Percentiles rank a stretch among this genome's conserved stretches.
phyloP scores from a whole-genome alignment of 2,888 invertebrate genomes.

The Acleris holmiana region DNA sequence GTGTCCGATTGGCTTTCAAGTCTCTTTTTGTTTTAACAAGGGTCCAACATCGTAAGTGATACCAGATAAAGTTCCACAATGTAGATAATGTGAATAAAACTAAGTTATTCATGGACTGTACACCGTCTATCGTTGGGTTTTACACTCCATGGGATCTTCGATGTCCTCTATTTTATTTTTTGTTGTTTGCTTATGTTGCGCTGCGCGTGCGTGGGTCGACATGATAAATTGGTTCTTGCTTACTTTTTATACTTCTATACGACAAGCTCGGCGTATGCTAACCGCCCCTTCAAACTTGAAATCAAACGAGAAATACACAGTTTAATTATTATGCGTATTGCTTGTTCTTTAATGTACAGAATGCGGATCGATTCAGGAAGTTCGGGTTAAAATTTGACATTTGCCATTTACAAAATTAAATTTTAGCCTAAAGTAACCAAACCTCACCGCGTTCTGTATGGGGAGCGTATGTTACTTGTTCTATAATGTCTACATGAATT shows the following conservation, averaged over 20 bases:
- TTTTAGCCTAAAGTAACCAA: too few relatives aligned
- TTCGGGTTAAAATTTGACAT: too few relatives aligned
- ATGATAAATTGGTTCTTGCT: conserved; percentile 79
- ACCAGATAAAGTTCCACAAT: conserved; percentile 81
- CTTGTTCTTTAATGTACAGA: too few relatives aligned
- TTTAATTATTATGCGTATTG: conserved; percentile 57
- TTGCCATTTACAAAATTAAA: too few relatives aligned
- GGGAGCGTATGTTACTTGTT: conserved; percentile 44
- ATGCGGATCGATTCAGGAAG: too few relatives aligned
- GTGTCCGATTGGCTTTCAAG: conserved; percentile 54
- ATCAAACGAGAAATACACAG: conserved; percentile 60
- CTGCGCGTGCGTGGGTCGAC: conserved; percentile 77
- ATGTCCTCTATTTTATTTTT: conserved; percentile 68
- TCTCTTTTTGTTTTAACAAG: conserved; percentile 59
- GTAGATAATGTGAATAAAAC: conserved; percentile 84
- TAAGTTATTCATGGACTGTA: conserved; percentile 79
- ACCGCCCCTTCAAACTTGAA: conserved; percentile 68
- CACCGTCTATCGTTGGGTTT: conserved; percentile 81
- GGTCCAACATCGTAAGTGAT: conserved; percentile 70
- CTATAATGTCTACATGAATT: conserved; percentile 47
- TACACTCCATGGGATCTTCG: conserved; percentile 75
- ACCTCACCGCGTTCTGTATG: too few relatives aligned
- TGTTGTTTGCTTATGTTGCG: conserved; percentile 74
- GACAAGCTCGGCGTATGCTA: conserved; percentile 73
- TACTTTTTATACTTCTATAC: conserved; percentile 69